Conservation (phyloP, 2,113 vertebrate genomes). For the Sapayoa aenigma region DNA sequence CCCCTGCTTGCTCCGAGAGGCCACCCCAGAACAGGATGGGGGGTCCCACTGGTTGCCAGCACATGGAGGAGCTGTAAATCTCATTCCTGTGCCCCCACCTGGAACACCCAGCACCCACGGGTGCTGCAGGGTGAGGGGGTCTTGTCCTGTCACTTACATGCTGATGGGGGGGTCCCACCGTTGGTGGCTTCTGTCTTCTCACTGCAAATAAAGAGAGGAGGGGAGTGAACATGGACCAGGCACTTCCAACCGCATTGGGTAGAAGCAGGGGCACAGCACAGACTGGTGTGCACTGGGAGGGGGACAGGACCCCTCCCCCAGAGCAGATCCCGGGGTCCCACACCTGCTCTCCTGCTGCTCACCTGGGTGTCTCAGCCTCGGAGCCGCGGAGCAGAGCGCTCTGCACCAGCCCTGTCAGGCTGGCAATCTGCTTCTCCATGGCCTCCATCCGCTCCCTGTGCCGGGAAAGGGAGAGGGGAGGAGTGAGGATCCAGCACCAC, state of each 20-base stretch:
- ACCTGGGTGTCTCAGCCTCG: slow-evolving; percentile 91
- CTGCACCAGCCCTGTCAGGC: slow-evolving; percentile 95
- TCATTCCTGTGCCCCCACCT: background rate
- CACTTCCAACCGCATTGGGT: background rate
- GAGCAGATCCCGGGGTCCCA: background rate
- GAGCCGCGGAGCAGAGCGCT: slow-evolving; percentile 92
- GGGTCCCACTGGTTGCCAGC: background rate
- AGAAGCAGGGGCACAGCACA: fast-evolving
- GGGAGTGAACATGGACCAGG: background rate
- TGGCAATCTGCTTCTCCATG: slow-evolving; percentile 99
- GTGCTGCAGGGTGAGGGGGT: background rate
- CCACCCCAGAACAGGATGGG: fast-evolving
- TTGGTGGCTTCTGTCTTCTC: slow-evolving; percentile 94
- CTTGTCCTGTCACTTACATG: slow-evolving; percentile 64
- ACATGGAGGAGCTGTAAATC: fast-evolving
- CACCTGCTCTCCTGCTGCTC: background rate
- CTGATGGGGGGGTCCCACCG: slow-evolving; percentile 81
- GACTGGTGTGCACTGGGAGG: fast-evolving
- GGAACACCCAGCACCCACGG: fast-evolving
- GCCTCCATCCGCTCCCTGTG: slow-evolving; percentile 93
- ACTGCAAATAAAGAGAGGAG: slow-evolving; percentile 66
- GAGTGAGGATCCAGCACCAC: fast-evolving
- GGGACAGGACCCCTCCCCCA: background rate
- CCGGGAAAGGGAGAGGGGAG: fast-evolving
- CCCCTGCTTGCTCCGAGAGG: too few relatives aligned